These are phyloP conservation scores for Leptonema lineaticorne DNA, from an alignment of 1,140 invertebrate genomes.

Conservation along the genomic window DNA sequence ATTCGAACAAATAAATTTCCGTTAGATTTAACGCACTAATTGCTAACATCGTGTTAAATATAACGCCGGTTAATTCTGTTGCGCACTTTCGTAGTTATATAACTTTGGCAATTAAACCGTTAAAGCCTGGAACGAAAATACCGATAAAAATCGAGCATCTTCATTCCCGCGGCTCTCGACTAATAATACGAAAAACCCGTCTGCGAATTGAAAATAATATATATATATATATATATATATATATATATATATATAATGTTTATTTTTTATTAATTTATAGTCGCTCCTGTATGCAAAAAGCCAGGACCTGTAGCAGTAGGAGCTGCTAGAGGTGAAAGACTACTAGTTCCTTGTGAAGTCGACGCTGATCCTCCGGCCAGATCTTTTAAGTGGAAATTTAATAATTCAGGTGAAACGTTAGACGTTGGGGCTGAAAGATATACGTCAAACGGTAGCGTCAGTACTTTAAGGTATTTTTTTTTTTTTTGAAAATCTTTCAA, in stretches of 20 bases:
- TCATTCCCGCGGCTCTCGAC: too few relatives aligned
- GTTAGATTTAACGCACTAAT: too few relatives aligned
- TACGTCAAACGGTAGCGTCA: slow-evolving; percentile 45
- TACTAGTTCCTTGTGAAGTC: slow-evolving; percentile 77
- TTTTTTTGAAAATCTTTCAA: not conserved
- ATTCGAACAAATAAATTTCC: too few relatives aligned
- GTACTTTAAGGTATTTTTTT: slow-evolving; percentile 42
- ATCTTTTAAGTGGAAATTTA: slow-evolving; percentile 85
- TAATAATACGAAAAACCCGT: too few relatives aligned
- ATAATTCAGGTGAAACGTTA: slow-evolving; percentile 77
- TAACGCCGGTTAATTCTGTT: too few relatives aligned
- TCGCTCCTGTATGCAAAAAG: slow-evolving; percentile 74
- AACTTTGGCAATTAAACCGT: too few relatives aligned
- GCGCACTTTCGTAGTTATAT: too few relatives aligned
- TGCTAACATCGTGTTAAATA: too few relatives aligned
- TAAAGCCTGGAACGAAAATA: too few relatives aligned
- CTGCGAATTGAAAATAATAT: too few relatives aligned
- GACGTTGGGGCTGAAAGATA: slow-evolving; percentile 59
- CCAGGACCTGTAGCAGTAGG: slow-evolving; percentile 70
- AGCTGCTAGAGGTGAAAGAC: slow-evolving; percentile 75
- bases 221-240: too few relatives aligned
- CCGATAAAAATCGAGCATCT: too few relatives aligned
- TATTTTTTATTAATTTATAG: slow-evolving; percentile 54
- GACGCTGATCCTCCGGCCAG: slow-evolving; percentile 81
- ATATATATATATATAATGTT: not conserved